Evolutionary conservation across 2,113 vertebrate species (phyloP).

Genomic region (Typhlomys cinereus): DNA sequence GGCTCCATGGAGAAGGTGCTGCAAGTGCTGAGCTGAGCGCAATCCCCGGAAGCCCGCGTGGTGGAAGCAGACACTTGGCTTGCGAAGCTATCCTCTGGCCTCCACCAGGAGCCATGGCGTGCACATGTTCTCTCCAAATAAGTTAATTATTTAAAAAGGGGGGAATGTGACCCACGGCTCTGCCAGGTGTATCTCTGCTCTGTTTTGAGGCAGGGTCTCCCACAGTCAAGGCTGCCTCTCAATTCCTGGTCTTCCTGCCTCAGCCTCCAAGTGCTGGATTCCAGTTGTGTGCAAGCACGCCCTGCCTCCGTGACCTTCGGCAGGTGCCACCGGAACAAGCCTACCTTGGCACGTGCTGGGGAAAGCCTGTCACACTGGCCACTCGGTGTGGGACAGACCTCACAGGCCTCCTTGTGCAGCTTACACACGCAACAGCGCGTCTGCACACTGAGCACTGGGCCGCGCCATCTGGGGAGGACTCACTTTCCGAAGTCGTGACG

Average conservation of each 20-base stretch:
- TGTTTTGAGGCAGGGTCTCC: not conserved
- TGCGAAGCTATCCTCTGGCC: too few species aligned
- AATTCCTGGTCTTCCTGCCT: not conserved
- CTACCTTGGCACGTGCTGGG: not conserved
- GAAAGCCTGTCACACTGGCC: not conserved
- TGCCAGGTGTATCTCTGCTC: not conserved
- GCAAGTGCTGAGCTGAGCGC: too few species aligned
- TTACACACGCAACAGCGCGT: not conserved
- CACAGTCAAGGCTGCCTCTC: not conserved
- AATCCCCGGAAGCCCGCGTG: too few species aligned
- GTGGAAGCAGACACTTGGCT: too few species aligned
- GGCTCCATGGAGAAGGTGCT: too few species aligned
- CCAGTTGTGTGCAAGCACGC: not conserved
- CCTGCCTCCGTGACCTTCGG: not conserved
- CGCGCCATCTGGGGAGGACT: constrained; percentile 62
- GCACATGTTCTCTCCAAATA: too few species aligned
- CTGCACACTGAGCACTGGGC: not conserved
- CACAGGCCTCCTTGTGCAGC: not conserved
- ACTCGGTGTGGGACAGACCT: not conserved
- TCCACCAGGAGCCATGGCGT: too few species aligned
- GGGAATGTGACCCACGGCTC: not conserved
- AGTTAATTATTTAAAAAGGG: too few species aligned
- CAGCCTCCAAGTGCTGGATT: not conserved
- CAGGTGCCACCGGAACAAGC: not conserved
- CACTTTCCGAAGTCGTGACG: constrained; percentile 84